These are phyloP conservation scores for Eolophus roseicapilla DNA, from an alignment of 2,113 vertebrate genomes.

Conservation along the genomic window DNA sequence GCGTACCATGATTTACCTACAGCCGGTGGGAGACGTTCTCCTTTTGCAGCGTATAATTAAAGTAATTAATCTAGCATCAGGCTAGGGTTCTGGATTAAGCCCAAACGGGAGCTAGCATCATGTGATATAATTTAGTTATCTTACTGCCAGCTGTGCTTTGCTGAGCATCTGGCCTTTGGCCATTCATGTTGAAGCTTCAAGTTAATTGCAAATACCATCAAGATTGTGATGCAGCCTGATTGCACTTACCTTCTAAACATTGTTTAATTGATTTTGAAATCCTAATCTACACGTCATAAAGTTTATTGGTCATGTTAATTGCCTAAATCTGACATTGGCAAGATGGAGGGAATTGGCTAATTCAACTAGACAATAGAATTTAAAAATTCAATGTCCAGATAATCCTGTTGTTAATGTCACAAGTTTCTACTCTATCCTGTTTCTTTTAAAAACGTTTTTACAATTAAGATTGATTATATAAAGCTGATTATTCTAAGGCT, in stretches of 20 bases:
- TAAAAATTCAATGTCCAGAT: background rate
- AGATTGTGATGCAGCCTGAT: background rate
- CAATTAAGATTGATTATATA: conserved; percentile 27
- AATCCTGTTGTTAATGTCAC: background rate
- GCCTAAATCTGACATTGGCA: background rate
- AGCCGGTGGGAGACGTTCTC: background rate
- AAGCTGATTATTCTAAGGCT: conserved; percentile 35
- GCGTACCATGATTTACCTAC: background rate
- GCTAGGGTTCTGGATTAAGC: background rate
- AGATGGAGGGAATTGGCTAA: background rate
- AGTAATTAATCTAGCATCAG: background rate
- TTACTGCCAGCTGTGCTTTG: conserved; percentile 7
- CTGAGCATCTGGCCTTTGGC: background rate
- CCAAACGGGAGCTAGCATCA: background rate
- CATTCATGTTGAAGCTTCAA: background rate
- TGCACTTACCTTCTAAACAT: background rate
- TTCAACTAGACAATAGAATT: conserved; percentile 4
- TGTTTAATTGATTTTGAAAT: conserved; percentile 22
- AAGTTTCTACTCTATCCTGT: background rate
- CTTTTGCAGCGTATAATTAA: background rate
- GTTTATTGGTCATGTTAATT: conserved; percentile 16
- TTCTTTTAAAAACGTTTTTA: conserved; percentile 29
- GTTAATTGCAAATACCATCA: conserved; percentile 21
- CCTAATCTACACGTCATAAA: background rate
- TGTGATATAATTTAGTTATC: conserved; percentile 1